Evolutionary conservation across 2,797 vertebrate species (phyloP).

Genomic region (Buphagus erythrorhynchus): DNA sequence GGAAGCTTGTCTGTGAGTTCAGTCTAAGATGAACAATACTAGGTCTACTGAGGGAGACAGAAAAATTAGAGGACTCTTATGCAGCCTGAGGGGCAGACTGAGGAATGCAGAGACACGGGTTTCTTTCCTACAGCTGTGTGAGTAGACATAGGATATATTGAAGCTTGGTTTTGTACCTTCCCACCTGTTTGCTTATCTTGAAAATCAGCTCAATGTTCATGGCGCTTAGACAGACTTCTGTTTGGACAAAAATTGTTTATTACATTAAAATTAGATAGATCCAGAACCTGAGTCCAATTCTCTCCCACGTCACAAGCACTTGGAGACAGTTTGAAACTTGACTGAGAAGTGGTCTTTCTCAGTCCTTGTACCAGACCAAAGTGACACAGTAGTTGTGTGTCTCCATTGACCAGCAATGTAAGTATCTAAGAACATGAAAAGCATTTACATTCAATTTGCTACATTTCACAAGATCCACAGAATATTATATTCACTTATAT

Average conservation of each 20-base stretch:
- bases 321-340: neutral
- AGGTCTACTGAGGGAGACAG: neutral
- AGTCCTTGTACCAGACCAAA: neutral
- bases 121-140: neutral
- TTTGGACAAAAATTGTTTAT: neutral
- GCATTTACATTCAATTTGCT: neutral
- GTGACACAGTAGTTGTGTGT: neutral
- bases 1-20: neutral
- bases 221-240: neutral
- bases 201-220: neutral
- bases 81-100: neutral
- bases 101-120: neutral
- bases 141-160: neutral
- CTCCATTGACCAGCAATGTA: neutral
- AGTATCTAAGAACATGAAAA: neutral
- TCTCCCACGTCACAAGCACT: neutral
- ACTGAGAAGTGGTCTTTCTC: neutral
- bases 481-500: neutral
- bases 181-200: neutral
- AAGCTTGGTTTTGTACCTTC: neutral
- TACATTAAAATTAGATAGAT: neutral
- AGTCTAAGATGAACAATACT: neutral
- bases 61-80: neutral
- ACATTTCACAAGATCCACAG: neutral
- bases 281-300: neutral